phyloP scores from a whole-genome alignment of 2,797 vertebrate genomes.

The Gambusia yucatana region DNA sequence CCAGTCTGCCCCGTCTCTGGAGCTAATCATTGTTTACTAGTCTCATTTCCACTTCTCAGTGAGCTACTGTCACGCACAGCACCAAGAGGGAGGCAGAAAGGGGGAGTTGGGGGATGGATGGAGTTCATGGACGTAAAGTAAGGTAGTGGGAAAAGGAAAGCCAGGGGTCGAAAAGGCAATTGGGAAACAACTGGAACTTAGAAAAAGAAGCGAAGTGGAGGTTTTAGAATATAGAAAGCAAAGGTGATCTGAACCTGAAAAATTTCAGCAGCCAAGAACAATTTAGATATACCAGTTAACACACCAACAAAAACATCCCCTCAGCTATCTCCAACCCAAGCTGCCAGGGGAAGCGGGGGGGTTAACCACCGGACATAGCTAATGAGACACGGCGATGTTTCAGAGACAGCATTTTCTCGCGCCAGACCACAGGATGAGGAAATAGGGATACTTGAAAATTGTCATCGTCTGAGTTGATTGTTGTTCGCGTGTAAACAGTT shows the following conservation, averaged over 20 bases:
- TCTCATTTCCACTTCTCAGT: constrained; percentile 88
- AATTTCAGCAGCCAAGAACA: constrained; percentile 48
- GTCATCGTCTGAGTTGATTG: constrained; percentile 52
- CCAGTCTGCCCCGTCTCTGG: constrained; percentile 77
- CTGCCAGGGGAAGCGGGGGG: constrained; percentile 20
- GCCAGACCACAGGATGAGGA: constrained; percentile 63
- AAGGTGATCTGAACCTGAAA: constrained; percentile 38
- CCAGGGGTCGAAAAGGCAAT: constrained; percentile 70
- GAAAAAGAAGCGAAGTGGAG: constrained; percentile 39
- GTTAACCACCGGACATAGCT: constrained; percentile 64
- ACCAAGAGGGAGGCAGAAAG: constrained; percentile 71
- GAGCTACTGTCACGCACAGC: constrained; percentile 88
- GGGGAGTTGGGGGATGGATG: constrained; percentile 23
- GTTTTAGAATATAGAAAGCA: constrained; percentile 26
- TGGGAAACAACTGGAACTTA: constrained; percentile 66
- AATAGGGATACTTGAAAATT: constrained; percentile 48
- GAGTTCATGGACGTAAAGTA: constrained; percentile 25
- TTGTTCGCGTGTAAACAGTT: constrained; percentile 42
- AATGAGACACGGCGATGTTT: constrained; percentile 58
- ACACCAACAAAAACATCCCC: constrained; percentile 66
- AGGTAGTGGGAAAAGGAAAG: constrained; percentile 42
- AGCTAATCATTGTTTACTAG: constrained; percentile 89
- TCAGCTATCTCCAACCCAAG: constrained; percentile 42
- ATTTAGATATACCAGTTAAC: constrained; percentile 56
- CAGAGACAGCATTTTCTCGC: constrained; percentile 39